Conservation (phyloP, 37 sponge, comb jelly and placozoan genomes). For the Lycopodina hypogea region DNA sequence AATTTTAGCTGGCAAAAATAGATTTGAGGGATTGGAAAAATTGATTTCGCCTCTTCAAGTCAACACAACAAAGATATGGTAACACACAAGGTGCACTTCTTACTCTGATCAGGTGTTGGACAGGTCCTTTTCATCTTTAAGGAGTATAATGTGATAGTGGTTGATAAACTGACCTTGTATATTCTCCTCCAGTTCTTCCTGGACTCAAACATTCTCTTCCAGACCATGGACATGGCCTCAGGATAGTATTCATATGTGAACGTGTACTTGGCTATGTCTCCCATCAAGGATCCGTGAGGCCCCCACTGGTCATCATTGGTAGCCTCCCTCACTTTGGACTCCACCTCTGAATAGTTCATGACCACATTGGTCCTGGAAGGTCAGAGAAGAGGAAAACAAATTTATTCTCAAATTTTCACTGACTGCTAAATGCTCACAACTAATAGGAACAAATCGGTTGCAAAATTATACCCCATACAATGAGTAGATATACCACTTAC, state of each 20-base stretch:
- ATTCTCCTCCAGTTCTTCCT: conserved; percentile 97
- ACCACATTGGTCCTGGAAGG: conserved; percentile 91
- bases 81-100: too few relatives aligned
- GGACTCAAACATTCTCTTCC: conserved; percentile 97
- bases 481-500: conserved; percentile 20
- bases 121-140: too few relatives aligned
- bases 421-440: too few relatives aligned
- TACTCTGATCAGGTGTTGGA: too few relatives aligned
- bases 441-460: too few relatives aligned
- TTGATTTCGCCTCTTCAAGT: too few relatives aligned
- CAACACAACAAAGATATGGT: too few relatives aligned
- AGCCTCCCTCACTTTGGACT: conserved; percentile 95
- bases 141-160: too few relatives aligned
- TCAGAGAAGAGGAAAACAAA: too few relatives aligned
- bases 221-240: conserved; percentile 99
- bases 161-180: conserved; percentile 76
- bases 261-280: conserved; percentile 91
- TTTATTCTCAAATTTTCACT: too few relatives aligned
- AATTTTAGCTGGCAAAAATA: too few relatives aligned
- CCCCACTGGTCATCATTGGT: conserved; percentile 99
- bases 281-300: conserved; percentile 88
- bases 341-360: conserved; percentile 99
- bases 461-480: background rate
- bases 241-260: conserved; percentile 96
- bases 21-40: too few relatives aligned